Evolutionary conservation across 2,797 vertebrate genomes (phyloP).

Genomic region (Odontamblyopus lacepedii): DNA sequence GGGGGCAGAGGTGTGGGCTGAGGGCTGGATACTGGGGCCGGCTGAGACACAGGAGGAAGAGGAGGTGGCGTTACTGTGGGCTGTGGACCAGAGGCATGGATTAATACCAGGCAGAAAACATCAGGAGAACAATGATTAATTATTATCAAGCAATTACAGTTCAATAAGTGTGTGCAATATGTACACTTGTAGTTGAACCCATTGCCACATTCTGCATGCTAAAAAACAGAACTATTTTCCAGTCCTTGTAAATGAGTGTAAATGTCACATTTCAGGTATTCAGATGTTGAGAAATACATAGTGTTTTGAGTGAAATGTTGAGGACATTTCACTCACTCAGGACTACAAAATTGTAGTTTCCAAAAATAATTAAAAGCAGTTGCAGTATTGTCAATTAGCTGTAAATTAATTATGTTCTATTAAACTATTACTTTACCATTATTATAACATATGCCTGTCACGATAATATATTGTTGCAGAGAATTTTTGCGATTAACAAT

Average conservation of each 20-base stretch:
- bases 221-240: background rate
- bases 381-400: background rate
- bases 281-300: background rate
- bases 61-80: conserved; percentile 82
- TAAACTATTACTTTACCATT: no score
- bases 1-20: conserved; percentile 73
- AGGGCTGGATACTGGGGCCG: conserved; percentile 76
- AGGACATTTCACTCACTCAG: background rate
- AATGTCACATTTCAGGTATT: background rate
- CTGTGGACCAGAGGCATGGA: conserved; percentile 61
- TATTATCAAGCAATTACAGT: background rate
- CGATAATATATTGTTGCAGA: no score
- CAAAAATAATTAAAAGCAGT: no score
- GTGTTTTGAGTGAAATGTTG: background rate
- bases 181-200: background rate
- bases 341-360: background rate
- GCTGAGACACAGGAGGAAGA: conserved; percentile 79
- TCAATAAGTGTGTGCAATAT: background rate
- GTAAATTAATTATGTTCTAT: background rate
- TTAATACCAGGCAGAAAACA: background rate
- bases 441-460: no score
- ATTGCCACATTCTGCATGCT: background rate
- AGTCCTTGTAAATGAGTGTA: no score
- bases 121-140: background rate
- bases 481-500: no score